Conservation (phyloP, 2,113 vertebrate species). For the Psophia crepitans region DNA sequence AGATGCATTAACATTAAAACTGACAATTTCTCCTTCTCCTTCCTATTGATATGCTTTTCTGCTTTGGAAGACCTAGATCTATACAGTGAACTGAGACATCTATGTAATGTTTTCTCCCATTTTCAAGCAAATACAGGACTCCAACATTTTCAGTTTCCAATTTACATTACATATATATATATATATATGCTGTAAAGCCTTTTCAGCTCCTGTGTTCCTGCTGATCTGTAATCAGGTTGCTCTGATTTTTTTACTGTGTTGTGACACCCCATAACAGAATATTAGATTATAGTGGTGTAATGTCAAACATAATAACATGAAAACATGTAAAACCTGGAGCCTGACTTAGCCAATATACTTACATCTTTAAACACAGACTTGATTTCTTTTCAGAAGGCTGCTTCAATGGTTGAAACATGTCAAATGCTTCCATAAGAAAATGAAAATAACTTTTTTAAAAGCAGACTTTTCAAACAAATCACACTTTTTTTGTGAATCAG, state of each 20-base stretch:
- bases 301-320: neutral
- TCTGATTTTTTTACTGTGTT: neutral
- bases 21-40: neutral
- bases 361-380: neutral
- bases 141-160: neutral
- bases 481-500: neutral
- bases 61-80: neutral
- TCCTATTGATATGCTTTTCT: neutral
- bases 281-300: neutral
- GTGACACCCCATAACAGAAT: neutral
- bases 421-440: neutral
- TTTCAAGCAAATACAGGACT: neutral
- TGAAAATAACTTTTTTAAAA: neutral
- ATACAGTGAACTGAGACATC: neutral
- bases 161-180: neutral
- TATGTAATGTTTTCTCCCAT: neutral
- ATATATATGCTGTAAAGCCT: neutral
- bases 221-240: neutral
- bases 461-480: neutral
- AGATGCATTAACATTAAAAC: neutral
- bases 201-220: neutral
- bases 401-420: constrained; percentile 1
- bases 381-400: neutral
- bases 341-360: neutral
- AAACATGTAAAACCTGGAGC: neutral